A percentile compares a stretch with the other conserved stretches of the same genome.
These are phyloP conservation scores for Ophioninae sp. DNA, from an alignment of 2,888 invertebrate species.

Conservation along the genomic window DNA sequence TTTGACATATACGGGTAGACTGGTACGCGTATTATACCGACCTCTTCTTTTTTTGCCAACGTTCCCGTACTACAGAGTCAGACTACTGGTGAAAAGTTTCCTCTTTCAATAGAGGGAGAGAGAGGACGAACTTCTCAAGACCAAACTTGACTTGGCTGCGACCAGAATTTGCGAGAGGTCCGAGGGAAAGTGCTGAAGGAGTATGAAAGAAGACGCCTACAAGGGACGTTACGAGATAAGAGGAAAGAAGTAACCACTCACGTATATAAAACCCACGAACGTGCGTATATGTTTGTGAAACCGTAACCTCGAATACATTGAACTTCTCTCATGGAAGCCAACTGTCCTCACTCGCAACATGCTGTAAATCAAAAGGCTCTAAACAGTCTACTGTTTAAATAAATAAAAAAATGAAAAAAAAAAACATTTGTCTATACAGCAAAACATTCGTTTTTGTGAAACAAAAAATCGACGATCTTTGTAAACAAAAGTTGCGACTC, in stretches of 20 bases:
- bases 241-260: constrained; percentile 13
- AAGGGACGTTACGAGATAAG: constrained; percentile 38
- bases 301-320: too few relatives aligned
- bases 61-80: constrained; percentile 25
- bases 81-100: constrained; percentile 41
- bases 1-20: constrained; percentile 13
- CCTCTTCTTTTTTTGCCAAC: constrained; percentile 28
- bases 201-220: constrained; percentile 42
- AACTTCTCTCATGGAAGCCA: neutral
- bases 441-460: too few relatives aligned
- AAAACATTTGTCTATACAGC: too few relatives aligned
- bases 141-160: constrained; percentile 55
- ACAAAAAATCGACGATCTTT: too few relatives aligned
- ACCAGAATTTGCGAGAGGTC: constrained; percentile 52
- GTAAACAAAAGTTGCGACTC: too few relatives aligned
- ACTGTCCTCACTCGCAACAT: neutral
- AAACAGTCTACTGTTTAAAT: neutral
- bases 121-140: constrained; percentile 36
- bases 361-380: neutral
- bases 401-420: neutral
- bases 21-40: constrained; percentile 18
- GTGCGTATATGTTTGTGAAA: neutral
- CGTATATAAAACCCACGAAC: neutral
- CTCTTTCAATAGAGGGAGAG: neutral
- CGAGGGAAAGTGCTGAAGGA: constrained; percentile 51